These are phyloP conservation scores for Amphimallon solstitiale DNA, from an alignment of 2,888 invertebrate species.

Conservation along the genomic window DNA sequence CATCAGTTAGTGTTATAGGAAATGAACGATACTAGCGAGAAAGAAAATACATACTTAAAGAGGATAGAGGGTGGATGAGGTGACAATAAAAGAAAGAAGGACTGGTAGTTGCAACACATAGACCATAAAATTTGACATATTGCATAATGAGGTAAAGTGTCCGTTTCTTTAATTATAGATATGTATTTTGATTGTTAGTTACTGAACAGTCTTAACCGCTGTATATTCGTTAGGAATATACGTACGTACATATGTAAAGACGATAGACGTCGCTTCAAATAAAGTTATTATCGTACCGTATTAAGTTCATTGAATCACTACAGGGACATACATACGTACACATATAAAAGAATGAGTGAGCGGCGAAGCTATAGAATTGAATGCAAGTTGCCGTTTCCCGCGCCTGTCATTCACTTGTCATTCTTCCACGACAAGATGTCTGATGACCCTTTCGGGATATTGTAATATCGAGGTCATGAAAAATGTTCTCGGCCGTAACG, in stretches of 20 bases:
- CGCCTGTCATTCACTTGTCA: constrained; percentile 59
- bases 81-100: too few species aligned
- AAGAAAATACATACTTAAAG: too few species aligned
- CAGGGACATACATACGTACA: constrained; percentile 7
- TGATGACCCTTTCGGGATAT: constrained; percentile 53
- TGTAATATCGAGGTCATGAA: constrained; percentile 50
- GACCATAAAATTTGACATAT: too few species aligned
- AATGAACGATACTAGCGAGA: too few species aligned
- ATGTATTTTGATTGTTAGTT: background rate
- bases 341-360: constrained; percentile 9
- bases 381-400: constrained; percentile 50
- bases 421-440: constrained; percentile 53
- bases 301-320: constrained; percentile 36
- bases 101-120: too few species aligned
- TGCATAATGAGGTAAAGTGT: too few species aligned
- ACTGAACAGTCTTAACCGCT: background rate
- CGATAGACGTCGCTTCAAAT: constrained; percentile 31
- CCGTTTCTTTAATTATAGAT: background rate
- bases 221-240: background rate
- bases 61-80: too few species aligned
- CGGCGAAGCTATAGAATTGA: constrained; percentile 32
- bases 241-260: constrained; percentile 18
- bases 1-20: too few species aligned
- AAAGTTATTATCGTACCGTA: constrained; percentile 36
- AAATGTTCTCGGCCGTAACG: constrained; percentile 40